phyloP scores from a whole-genome alignment of 2,113 vertebrate genomes.

The Sturnira hondurensis region DNA sequence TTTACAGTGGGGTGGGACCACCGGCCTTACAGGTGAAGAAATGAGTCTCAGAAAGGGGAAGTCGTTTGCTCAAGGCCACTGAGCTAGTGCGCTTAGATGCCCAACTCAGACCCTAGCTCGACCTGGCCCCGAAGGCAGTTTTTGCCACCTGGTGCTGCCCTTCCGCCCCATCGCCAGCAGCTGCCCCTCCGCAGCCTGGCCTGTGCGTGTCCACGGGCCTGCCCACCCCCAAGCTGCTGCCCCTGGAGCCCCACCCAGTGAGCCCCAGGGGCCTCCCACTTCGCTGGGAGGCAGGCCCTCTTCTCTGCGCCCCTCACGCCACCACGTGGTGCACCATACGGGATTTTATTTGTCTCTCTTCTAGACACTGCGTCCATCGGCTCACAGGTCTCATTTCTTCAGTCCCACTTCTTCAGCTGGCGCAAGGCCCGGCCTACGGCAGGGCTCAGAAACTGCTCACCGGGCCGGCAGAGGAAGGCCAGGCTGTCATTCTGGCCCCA shows the following conservation, averaged over 20 bases:
- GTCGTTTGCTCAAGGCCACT: neutral
- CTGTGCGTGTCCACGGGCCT: neutral
- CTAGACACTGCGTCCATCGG: neutral
- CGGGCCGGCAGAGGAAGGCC: neutral
- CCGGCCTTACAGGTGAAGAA: too few species aligned
- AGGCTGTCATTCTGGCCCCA: neutral
- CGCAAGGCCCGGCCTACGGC: neutral
- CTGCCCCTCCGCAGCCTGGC: too few species aligned
- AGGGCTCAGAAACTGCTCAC: neutral
- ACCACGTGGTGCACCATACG: too few species aligned
- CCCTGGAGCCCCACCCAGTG: too few species aligned
- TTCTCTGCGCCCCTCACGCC: neutral
- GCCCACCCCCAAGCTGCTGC: neutral
- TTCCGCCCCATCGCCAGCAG: rapidly evolving
- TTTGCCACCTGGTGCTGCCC: neutral
- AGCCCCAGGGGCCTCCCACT: neutral
- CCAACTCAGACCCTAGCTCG: neutral
- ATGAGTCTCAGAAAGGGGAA: too few species aligned
- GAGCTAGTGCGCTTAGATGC: neutral
- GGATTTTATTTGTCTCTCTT: neutral
- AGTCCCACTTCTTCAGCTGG: neutral
- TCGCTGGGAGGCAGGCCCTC: neutral
- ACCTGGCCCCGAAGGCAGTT: too few species aligned
- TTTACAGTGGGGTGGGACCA: neutral
- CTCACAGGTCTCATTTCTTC: neutral